Base-by-base conservation (phyloP, 2,113 vertebrate species). In the Capreolus pygargus region DNA sequence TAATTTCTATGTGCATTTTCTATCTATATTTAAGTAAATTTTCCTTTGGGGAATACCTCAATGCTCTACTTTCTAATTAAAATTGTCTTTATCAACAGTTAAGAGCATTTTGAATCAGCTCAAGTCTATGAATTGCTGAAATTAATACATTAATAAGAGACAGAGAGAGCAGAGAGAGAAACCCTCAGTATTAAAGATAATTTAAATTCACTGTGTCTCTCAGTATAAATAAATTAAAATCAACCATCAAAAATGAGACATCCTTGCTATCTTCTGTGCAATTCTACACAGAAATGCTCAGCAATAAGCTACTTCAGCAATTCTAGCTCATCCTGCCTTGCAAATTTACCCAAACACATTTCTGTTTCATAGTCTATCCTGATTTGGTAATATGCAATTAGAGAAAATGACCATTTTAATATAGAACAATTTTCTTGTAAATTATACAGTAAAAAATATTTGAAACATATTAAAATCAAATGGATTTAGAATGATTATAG, bases 381-480 rank as follows among this genome's bases (percentile, higher is more conserved):
- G 88, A 97, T 97, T 97, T 97, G 82, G 95, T 96, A 98, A 97
- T 98, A 96, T 89, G 94, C 97, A 98, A 97, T 97, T 98, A 98
- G 94, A 97, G 96, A 97, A 98, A 98, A 98, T 98, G 97, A 97
- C 96, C 96, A 96, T 97, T 98, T 97, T 97, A 97, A 98, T 97
- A 95, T 96, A 95, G 97, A 97, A 97, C 89, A 98, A 97, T 97
- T 98, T 97, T 97, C 95, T 97, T 95, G 91, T 96, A 98, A 98
- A 98, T 98, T 97, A 98, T 96, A 97, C 97, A 95, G 95, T 97
- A 97, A 98, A 97, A 97, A 98, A 95, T 98, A 97, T 97, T 98
- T 98, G 94, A 97, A 96, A 96, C 90, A 88, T 98, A 98, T 98
- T 98, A 98, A 98, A 98, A 97, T 98, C 74, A 97, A 98, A 97